phyloP scores from a whole-genome alignment of 2,888 invertebrate genomes.

The Phymatocera aterrima region DNA sequence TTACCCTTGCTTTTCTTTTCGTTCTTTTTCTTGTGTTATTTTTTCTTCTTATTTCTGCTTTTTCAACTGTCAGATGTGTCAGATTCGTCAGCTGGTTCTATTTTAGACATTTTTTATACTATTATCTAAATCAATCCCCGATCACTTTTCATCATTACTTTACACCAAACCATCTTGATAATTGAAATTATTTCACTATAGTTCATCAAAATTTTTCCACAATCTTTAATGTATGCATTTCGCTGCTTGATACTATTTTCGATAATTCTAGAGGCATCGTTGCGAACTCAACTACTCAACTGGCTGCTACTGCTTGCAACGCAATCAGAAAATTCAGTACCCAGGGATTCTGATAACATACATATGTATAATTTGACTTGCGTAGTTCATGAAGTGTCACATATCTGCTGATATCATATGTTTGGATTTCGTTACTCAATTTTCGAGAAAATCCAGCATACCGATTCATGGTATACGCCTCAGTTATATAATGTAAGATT shows the following conservation, averaged over 20 bases:
- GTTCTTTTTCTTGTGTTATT: not conserved
- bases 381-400: not conserved
- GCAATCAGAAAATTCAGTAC: too few species aligned
- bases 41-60: constrained; percentile 52
- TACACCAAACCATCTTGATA: constrained; percentile 53
- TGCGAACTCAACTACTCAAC: too few species aligned
- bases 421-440: too few species aligned
- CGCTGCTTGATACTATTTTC: too few species aligned
- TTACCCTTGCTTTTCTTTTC: not conserved
- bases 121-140: constrained; percentile 16
- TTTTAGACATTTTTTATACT: constrained; percentile 35
- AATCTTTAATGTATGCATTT: constrained; percentile 47
- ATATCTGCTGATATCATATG: not conserved
- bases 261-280: constrained; percentile 20
- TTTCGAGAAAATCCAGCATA: not conserved
- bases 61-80: constrained; percentile 62
- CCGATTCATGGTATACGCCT: not conserved
- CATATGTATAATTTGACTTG: too few species aligned
- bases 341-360: not conserved
- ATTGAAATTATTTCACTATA: not conserved
- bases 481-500: not conserved
- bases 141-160: constrained; percentile 50
- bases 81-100: constrained; percentile 60
- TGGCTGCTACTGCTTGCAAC: constrained; percentile 8
- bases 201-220: constrained; percentile 34